Conservation (phyloP, 2,888 invertebrate species). For the Iphiclides podalirius region DNA sequence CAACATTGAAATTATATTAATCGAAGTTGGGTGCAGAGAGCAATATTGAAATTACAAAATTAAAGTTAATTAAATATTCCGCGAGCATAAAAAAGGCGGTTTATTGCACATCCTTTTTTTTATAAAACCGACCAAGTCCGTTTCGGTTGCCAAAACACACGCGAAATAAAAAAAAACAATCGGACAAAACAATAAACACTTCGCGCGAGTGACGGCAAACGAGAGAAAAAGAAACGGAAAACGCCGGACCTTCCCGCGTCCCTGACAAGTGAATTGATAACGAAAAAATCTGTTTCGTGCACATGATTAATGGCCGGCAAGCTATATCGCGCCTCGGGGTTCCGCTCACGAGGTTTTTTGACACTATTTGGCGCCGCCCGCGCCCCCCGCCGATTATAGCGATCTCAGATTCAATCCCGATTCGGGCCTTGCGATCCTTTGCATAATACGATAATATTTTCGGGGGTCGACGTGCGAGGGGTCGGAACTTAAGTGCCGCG, state of each 20-base stretch:
- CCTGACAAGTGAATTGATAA: conserved; percentile 31
- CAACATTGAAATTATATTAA: neutral
- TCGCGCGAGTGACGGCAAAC: neutral
- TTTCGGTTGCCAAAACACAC: conserved; percentile 13
- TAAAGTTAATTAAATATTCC: neutral
- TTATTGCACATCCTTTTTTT: neutral
- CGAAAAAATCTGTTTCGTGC: conserved; percentile 26
- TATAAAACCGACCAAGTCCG: neutral
- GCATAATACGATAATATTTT: conserved; percentile 27
- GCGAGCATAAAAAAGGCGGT: neutral
- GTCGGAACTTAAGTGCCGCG: no score
- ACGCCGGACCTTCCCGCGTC: conserved; percentile 11
- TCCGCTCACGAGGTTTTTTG: conserved; percentile 32
- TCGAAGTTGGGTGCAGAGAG: neutral
- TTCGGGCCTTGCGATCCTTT: conserved; percentile 29
- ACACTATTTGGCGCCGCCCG: conserved; percentile 36
- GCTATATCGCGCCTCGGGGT: conserved; percentile 29
- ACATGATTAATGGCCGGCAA: conserved; percentile 29
- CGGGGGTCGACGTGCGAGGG: neutral
- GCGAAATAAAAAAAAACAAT: conserved; percentile 21
- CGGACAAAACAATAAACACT: conserved; percentile 21
- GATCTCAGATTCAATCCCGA: conserved; percentile 30
- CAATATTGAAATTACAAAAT: neutral
- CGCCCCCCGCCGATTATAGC: conserved; percentile 37
- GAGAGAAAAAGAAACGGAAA: conserved; percentile 10